Evolutionary conservation across 1,140 invertebrate species (phyloP).

Genomic region (Panagrolaimus sp.): DNA sequence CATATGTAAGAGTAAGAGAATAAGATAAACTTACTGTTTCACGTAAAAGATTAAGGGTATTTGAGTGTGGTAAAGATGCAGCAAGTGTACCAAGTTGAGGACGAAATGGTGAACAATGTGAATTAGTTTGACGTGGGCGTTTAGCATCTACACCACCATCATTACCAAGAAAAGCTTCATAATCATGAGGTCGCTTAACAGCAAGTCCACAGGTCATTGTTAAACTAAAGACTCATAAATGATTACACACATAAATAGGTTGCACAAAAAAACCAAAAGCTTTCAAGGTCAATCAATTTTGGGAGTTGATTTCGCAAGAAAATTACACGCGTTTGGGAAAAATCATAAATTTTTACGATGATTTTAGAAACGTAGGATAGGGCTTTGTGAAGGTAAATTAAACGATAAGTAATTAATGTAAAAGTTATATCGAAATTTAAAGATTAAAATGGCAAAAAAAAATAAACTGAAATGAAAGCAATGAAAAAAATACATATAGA

Average conservation of each 20-base stretch:
- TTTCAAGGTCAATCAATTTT: not conserved
- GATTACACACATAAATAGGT: not conserved
- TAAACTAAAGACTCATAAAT: not conserved
- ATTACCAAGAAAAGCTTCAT: slow-evolving; percentile 44
- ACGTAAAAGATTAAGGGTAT: not conserved
- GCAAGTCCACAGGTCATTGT: slow-evolving; percentile 52
- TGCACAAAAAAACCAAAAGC: not conserved
- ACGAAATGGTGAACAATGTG: slow-evolving; percentile 54
- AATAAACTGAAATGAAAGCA: no score
- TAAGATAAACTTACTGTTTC: no score
- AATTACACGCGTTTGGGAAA: not conserved
- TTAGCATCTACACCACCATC: slow-evolving; percentile 43
- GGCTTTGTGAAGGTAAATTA: no score
- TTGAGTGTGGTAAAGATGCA: slow-evolving; percentile 39
- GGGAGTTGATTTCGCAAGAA: slow-evolving; percentile 7
- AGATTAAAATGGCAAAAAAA: no score
- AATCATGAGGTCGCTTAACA: slow-evolving; percentile 50
- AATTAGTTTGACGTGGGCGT: slow-evolving; percentile 32
- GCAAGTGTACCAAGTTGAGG: slow-evolving; percentile 52
- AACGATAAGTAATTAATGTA: no score
- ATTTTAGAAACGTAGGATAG: no score
- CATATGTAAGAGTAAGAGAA: slow-evolving; percentile 6
- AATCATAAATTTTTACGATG: no score
- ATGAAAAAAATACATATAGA: no score
- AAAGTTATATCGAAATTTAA: no score